Evolutionary conservation across 2,888 invertebrate species (phyloP), one percentile per base, ranked within the genome.

Genomic region (Agrilus mali): DNA sequence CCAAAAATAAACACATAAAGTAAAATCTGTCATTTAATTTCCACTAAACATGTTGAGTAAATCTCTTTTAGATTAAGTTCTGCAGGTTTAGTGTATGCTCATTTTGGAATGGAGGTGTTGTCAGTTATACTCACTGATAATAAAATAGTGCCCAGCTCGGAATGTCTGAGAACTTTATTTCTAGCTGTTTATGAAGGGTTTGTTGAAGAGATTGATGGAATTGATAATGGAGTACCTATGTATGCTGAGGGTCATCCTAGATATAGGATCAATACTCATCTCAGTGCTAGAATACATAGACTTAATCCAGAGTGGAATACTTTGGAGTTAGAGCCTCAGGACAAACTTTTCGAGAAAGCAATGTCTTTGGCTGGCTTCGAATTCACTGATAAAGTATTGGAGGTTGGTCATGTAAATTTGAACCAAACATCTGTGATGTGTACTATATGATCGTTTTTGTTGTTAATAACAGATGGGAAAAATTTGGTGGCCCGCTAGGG

Each of bases 221-320:
- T 96, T 43, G 98, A 98, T 64, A 98, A 98, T 70, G 98, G 97
- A n/a, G 74, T 96, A 1, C 79, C 82, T 0, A 84, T 87, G 73
- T 66, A 59, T 50, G 78, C 76, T 48, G 77, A 80, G 35, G 83
- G 77, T 2, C 78, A 82, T 57, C 80, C 83, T 0, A 70, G 67
- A 27, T 94, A 92, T 61, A 73, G 73, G 48, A 85, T 94, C n/a
- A 74, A 75, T 2, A 88, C 94, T 0, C 74, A 82, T 62, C 59
- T 96, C 8, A 82, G 86, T 58, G 66, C 77, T 0, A 72, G 95
- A 52, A 83, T 97, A 1, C 71, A 70, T 6, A 68, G 76, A 43
- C 68, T 96, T 7, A 95, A 96, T 66, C 86, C 90, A 0, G 70
- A 76, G 38, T 96, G 96, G 96, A 86, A 86, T 57, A 68, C 70